These are phyloP conservation scores for Neopipo cinnamomea DNA, from an alignment of 2,113 vertebrate genomes.

Conservation along the genomic window DNA sequence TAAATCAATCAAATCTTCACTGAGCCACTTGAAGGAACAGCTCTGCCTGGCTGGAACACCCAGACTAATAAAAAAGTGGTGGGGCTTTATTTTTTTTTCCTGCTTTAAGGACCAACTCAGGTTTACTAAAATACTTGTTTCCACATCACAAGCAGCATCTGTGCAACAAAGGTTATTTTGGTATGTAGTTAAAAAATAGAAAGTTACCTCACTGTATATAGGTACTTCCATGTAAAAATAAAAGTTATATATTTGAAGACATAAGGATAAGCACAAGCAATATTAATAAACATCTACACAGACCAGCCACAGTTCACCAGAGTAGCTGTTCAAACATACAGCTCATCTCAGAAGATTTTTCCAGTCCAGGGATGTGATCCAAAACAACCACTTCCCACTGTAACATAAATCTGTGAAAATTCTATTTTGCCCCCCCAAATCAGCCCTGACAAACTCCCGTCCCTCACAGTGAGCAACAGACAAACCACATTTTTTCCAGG, in stretches of 20 bases:
- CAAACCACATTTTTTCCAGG: neutral
- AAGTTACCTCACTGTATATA: neutral
- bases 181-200: neutral
- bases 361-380: neutral
- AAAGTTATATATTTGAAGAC: neutral
- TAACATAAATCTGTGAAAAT: neutral
- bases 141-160: neutral
- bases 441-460: neutral
- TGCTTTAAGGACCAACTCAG: neutral
- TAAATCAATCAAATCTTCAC: slow-evolving; percentile 48
- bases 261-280: neutral
- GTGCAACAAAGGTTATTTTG: neutral
- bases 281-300: neutral
- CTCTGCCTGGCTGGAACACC: neutral
- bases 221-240: neutral
- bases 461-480: neutral
- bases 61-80: neutral
- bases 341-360: neutral
- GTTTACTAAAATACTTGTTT: neutral
- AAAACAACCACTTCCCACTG: neutral
- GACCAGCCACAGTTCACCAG: neutral
- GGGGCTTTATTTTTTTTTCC: neutral
- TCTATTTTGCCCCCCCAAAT: neutral
- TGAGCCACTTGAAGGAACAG: slow-evolving; percentile 19
- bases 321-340: neutral